Conservation (phyloP, 2,113 vertebrate genomes). For the Cavia aperea region DNA sequence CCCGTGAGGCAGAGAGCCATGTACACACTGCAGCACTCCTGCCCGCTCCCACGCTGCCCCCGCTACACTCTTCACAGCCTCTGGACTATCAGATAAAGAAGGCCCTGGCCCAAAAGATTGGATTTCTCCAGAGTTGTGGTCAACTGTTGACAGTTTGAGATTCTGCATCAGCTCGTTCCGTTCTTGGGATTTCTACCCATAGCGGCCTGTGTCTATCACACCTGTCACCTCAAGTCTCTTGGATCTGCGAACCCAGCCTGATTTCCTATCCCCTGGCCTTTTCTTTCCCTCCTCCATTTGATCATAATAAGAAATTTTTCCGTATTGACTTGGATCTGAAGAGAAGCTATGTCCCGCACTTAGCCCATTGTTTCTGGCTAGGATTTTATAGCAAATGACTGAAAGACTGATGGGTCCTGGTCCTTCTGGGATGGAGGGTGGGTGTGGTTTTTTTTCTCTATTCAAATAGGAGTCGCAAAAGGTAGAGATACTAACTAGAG, state of each 20-base stretch:
- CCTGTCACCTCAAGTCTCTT: rapidly evolving
- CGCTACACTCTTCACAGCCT: neutral
- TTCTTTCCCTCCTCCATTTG: conserved; percentile 49
- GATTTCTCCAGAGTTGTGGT: rapidly evolving
- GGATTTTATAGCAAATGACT: neutral
- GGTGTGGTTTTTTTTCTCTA: neutral
- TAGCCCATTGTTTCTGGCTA: conserved; percentile 26
- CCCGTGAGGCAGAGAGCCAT: neutral
- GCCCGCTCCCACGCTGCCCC: neutral
- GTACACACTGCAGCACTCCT: too few relatives aligned
- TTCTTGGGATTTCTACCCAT: rapidly evolving
- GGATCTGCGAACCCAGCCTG: neutral
- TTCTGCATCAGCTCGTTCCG: rapidly evolving
- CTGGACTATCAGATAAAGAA: neutral
- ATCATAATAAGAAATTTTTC: conserved; percentile 53
- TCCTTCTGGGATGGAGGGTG: neutral
- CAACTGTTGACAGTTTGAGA: neutral
- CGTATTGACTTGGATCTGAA: neutral
- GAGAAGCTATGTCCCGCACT: neutral
- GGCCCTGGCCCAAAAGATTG: rapidly evolving
- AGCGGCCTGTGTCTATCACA: neutral
- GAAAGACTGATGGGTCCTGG: conserved; percentile 40
- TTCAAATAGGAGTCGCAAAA: neutral
- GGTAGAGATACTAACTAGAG: neutral
- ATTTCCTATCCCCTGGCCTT: neutral